A percentile compares a stretch with the other conserved stretches of the same genome.
These are phyloP conservation scores for Noctuana brunneofusca DNA, from an alignment of 2,888 invertebrate genomes.

Conservation along the genomic window DNA sequence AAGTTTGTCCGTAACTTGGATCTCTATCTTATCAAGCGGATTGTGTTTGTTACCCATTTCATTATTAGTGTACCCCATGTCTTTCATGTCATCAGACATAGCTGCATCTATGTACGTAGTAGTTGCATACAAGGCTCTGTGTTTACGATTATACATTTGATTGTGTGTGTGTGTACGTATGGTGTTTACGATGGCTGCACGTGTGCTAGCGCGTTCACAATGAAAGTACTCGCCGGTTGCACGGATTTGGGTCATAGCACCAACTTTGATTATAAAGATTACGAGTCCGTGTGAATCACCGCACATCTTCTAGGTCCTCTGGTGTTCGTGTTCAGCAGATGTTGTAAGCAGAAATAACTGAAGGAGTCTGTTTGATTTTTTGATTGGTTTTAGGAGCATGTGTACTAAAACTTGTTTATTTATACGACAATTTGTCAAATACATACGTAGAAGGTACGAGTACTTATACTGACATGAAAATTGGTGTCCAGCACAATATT, in stretches of 20 bases:
- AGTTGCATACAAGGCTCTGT: constrained; percentile 25
- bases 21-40: neutral
- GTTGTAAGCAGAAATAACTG: constrained; percentile 20
- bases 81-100: constrained; percentile 14
- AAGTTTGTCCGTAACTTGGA: neutral
- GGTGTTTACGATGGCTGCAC: constrained; percentile 41
- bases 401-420: neutral
- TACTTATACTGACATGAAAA: neutral
- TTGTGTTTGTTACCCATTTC: neutral
- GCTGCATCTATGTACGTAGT: constrained; percentile 14
- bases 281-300: constrained; percentile 77
- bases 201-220: constrained; percentile 75
- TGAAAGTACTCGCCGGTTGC: constrained; percentile 80
- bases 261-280: constrained; percentile 82
- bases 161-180: constrained; percentile 37
- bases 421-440: neutral
- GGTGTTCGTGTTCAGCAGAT: constrained; percentile 30
- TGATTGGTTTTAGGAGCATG: constrained; percentile 14
- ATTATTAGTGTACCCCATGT: constrained; percentile 10
- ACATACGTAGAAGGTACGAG: neutral
- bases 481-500: neutral
- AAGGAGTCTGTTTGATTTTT: constrained; percentile 21
- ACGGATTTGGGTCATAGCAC: constrained; percentile 79
- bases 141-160: constrained; percentile 41
- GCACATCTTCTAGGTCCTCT: constrained; percentile 60